Percentiles rank a stretch among this genome's conserved stretches.
Evolutionary conservation across 2,888 invertebrate genomes (phyloP).

Genomic region (Chelonus formosanus): DNA sequence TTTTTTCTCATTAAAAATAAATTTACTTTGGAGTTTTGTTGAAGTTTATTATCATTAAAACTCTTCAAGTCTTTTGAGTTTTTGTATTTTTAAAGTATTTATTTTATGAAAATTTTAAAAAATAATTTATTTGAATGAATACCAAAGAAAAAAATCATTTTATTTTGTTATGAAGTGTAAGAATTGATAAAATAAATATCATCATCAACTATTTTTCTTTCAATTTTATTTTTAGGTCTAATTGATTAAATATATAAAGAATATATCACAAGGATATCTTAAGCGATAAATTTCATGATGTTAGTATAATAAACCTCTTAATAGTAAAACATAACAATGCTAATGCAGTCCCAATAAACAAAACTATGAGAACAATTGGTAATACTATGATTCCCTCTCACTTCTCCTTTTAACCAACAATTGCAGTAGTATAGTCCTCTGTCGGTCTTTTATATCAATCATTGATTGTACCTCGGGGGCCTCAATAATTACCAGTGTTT

Average conservation of each 20-base stretch:
- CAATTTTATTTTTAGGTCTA: too few species aligned
- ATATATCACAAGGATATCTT: too few species aligned
- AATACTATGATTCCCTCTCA: constrained; percentile 22
- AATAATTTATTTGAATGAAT: not conserved
- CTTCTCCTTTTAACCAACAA: constrained; percentile 38
- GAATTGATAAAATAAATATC: too few species aligned
- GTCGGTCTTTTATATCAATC: constrained; percentile 32
- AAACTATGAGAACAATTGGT: constrained; percentile 23
- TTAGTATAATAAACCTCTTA: constrained; percentile 2
- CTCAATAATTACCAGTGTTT: constrained; percentile 32
- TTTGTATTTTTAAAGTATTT: too few species aligned
- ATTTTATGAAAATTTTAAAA: not conserved
- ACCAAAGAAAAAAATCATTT: not conserved
- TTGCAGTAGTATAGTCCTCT: constrained; percentile 31
- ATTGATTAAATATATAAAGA: too few species aligned
- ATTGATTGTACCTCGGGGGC: constrained; percentile 34
- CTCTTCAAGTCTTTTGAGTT: not conserved
- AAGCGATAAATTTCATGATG: constrained; percentile 4
- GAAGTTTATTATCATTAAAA: not conserved
- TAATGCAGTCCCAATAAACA: constrained; percentile 13
- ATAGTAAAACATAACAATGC: constrained; percentile 6
- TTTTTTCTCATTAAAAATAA: too few species aligned
- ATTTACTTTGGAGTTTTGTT: too few species aligned
- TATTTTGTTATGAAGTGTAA: not conserved
- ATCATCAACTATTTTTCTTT: too few species aligned